Evolutionary conservation across 2,888 invertebrate species (phyloP), one percentile per base, ranked within the genome.

Genomic region (Epiperipatus broadwayi): DNA sequence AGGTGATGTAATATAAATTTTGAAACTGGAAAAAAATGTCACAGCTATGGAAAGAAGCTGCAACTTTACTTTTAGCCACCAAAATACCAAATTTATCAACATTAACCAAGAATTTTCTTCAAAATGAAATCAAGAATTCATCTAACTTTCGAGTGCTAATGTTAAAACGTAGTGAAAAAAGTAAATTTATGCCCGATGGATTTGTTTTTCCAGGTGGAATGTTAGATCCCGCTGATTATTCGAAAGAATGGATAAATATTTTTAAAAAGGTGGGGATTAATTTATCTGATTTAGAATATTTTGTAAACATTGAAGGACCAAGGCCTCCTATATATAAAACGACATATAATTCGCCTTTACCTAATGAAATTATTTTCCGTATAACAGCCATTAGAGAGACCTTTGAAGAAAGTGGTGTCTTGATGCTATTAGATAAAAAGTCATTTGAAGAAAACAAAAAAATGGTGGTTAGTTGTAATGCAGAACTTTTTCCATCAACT

Each of bases 131-230:
- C n/a, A n/a, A n/a, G n/a, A n/a, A n/a, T n/a, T n/a, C n/a, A n/a
- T n/a, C n/a, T n/a, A n/a, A n/a, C n/a, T n/a, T n/a, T n/a, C 47
- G 53, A 19, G 46, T 61, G 12, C 49, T 69, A 25, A 58, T 67
- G 57, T 49, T 67, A 39, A 59, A 61, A 47, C 50, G 89, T 39
- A 72, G 77, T 45, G 62, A 66, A 38, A 70, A 67, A 44, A 74
- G 75, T 37, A 68, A 71, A 2, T 73, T 72, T 56, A 72, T 80
- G 67, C 75, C 81, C n/a, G 75, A 73, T 53, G 66, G 72, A 44
- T 71, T 73, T 53, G 85, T 84, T 29, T 89, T 85, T 61, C 85
- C 89, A 22, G 89, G 89, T n/a, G 89, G 87, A 39, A 66, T 68
- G 37, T 61, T 69, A 35, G 75, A 77, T 46, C 53, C 65, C 38